Evolutionary conservation across 2,888 invertebrate species (phyloP), one percentile per base, ranked within the genome.

Genomic region (Pachydiplax longipennis): DNA sequence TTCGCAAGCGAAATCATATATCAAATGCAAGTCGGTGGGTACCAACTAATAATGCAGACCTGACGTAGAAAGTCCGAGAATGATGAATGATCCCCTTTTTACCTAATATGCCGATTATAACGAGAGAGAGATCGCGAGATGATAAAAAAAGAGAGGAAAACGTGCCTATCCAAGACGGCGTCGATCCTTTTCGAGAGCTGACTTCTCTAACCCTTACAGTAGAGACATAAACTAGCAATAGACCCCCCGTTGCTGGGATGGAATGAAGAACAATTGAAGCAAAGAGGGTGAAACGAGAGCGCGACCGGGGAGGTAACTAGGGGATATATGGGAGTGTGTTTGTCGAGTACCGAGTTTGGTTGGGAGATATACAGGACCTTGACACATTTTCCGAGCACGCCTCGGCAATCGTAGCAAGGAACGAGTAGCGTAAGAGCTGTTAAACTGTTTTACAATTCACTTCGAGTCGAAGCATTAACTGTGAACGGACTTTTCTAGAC

Each of bases 381-480:
- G 87, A 87, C 87, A 87, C 61, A 22, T 48, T 22, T 87, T 37
- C 61, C 4, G n/a, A 37, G 61, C 61, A 87, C 87, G 22, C 37
- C 61, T 61, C 37, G 15, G n/a, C 40, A 37, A 35, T 87, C n/a
- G 61, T 22, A 3, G 37, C 25, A 53, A 13, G n/a, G n/a, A 31
- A 61, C 22, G 61, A 31, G 8, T n/a, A 61, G 61, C n/a, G 61
- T n/a, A 25, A 25, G 25, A 48, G 22, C 15, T 25, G 48, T 2
- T 6, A 40, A 40, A n/a, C n/a, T n/a, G 37, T n/a, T 18, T 40
- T 12, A 31, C 37, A 18, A 83, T 18, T 58, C 58, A 15, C 91
- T 90, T 44, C 90, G 91, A 90, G 90, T 91, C 87, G 87, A 90
- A 90, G 91, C 81, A 90, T 90, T 81, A 90, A 90, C 25, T 15